Base-by-base conservation (phyloP, 2,113 vertebrate genomes). In the Romanogobio albipinnatus region DNA sequence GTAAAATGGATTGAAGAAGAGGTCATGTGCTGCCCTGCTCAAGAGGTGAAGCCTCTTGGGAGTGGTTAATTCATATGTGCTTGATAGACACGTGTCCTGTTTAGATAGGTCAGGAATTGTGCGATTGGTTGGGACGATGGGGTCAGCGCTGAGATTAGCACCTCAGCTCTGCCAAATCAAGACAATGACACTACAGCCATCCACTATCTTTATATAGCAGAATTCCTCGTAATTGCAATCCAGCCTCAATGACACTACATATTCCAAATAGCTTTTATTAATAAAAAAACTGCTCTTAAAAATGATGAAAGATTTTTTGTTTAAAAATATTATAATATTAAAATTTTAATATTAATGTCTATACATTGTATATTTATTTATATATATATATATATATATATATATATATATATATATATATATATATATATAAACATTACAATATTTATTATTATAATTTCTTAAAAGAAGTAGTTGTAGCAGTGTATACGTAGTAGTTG, bases 31-130 rank as follows among this genome's bases (percentile, higher is more conserved):
- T 90, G 91, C 92, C 92, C 91, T 87, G 91, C 93, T 93, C 91
- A 93, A 90, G 96, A 97, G 93, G 95, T 96, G 96, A 97, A 95
- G 94, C 95, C 96, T 95, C 95, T 90, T 86, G 96, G 96, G 96
- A 94, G 95, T 94, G 93, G 94, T 96, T 96, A 94, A 97, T 96
- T 96, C 95, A 95, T 96, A 96, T 95, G 95, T 95, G 95, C 95
- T 96, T 96, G 94, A 96, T 95, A 95, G 95, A 96, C 96, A 96
- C 93, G 94, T 94, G 94, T 96, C 94, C 95, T 94, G 94, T 96
- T 96, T 94, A 94, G 92, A 95, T 94, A 96, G 96, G 96, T 96
- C 96, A 95, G 92, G 92, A 94, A 93, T 89, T 91, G 91, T 91
- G 90, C 91, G 91, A 89, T 92, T 90, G 53, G 86, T 88, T 15